Conservation (phyloP, 2,888 invertebrate genomes). For the Drosophila kambysellisi region DNA sequence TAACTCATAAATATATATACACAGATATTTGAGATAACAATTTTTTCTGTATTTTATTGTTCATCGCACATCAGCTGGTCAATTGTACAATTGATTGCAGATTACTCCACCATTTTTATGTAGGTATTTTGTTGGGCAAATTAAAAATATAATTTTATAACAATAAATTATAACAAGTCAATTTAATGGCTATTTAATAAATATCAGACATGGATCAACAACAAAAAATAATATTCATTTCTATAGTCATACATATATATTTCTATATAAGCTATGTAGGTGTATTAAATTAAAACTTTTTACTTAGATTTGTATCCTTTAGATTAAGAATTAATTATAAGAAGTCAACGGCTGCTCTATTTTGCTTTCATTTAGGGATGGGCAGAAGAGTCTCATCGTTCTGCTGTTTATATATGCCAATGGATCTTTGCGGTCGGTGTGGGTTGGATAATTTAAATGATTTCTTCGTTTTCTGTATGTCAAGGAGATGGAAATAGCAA, state of each 20-base stretch:
- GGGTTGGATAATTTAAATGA: constrained; percentile 64
- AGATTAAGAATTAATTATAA: constrained; percentile 36
- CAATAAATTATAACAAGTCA: constrained; percentile 71
- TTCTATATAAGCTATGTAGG: constrained; percentile 18
- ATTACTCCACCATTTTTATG: constrained; percentile 6
- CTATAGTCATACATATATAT: constrained; percentile 41
- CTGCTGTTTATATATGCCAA: constrained; percentile 54
- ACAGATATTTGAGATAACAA: constrained; percentile 12
- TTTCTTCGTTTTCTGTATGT: constrained; percentile 65
- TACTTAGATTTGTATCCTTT: constrained; percentile 40
- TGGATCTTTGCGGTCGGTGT: constrained; percentile 57
- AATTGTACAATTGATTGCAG: constrained; percentile 49
- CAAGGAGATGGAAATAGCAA: constrained; percentile 74
- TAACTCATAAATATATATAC: too few relatives aligned
- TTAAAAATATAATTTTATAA: constrained; percentile 52
- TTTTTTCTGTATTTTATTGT: constrained; percentile 62
- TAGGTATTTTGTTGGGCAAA: constrained; percentile 20
- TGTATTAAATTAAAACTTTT: constrained; percentile 44
- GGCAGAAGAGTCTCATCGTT: constrained; percentile 52
- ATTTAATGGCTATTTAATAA: constrained; percentile 69
- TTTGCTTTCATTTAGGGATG: constrained; percentile 40
- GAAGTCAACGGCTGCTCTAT: constrained; percentile 50
- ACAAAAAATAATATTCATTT: constrained; percentile 59
- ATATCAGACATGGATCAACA: constrained; percentile 78
- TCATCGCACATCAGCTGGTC: constrained; percentile 61